Base-by-base conservation (phyloP, 2,888 invertebrate genomes). In the Branchipolynoe longqiensis region DNA sequence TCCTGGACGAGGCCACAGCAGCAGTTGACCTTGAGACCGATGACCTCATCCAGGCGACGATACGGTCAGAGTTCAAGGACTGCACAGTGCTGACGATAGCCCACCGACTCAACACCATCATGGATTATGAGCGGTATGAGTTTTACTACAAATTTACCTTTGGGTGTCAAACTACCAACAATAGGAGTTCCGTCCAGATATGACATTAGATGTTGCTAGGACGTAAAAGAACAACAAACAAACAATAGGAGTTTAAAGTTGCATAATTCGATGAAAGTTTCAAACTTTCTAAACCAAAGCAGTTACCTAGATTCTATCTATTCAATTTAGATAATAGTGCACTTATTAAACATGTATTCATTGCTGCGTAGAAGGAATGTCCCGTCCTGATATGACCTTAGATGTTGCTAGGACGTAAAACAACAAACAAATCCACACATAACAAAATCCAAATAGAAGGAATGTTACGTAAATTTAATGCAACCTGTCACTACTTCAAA, bases 71-170 rank as follows among this genome's bases (percentile, higher is more conserved):
- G 36, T 69, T 69, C 38, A 69, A 69, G 38, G 69, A 38, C 1
- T 69, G 69, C 18, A 69, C 69, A 0, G 69, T 69, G 6, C 69
- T 69, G n/a, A 69, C 69, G 4, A 69, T 69, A 69, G 69, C 69
- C 1, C 69, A 69, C 22, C 33, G 69, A 1, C 69, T 69, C 36
- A 69, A 69, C 69, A 69, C 69, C 2, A 69, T 69, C 69, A 33
- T 69, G 36, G 69, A 69, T 38, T 69, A 69, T 38, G 69, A 69
- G 22, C 12, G 69, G 69, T 62, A 62, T 31, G 33, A 31, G 18
- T 48, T 48, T 48, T 8, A 12, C 48, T 12, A 12, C 18, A 12
- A 48, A 48, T 48, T 8, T 12, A 8, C 8, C 18, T 48, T 48
- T 48, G 18, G 18, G 48, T 8, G 48, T 48, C 8, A 12, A 48